A percentile compares a stretch with the other conserved stretches of the same genome.
These are phyloP conservation scores for Gasteruption jaculator DNA, from an alignment of 2,888 invertebrate genomes.

Conservation along the genomic window DNA sequence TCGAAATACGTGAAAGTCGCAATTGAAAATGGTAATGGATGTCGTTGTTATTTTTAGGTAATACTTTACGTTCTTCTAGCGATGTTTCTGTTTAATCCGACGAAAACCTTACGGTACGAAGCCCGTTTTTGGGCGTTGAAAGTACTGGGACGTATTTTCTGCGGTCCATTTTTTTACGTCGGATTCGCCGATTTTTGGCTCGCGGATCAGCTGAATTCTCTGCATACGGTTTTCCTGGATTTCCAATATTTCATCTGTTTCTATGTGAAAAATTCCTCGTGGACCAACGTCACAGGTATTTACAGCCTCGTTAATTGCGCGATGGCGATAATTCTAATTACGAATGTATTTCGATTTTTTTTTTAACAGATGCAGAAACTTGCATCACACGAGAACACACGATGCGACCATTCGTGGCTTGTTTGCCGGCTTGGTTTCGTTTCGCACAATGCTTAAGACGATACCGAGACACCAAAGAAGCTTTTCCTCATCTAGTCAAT, in stretches of 20 bases:
- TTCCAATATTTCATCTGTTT: constrained; percentile 93
- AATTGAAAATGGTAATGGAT: too few relatives aligned
- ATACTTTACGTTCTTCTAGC: constrained; percentile 67
- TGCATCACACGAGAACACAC: constrained; percentile 49
- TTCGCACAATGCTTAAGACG: constrained; percentile 96
- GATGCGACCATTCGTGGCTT: constrained; percentile 76
- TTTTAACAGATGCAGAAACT: constrained; percentile 50
- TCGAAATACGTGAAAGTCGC: too few relatives aligned
- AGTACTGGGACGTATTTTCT: constrained; percentile 66
- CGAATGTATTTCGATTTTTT: not conserved
- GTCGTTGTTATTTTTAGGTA: constrained; percentile 52
- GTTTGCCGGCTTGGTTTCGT: constrained; percentile 95
- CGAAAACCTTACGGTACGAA: constrained; percentile 85
- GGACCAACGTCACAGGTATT: constrained; percentile 55
- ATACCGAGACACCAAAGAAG: constrained; percentile 88
- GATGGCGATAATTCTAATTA: not conserved
- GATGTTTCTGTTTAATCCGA: constrained; percentile 88
- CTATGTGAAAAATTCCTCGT: constrained; percentile 66
- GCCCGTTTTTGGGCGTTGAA: constrained; percentile 91
- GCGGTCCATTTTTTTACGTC: constrained; percentile 85
- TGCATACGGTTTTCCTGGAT: constrained; percentile 87
- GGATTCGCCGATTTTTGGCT: constrained; percentile 98
- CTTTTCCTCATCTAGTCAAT: constrained; percentile 94
- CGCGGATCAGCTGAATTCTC: constrained; percentile 94
- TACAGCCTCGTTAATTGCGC: constrained; percentile 23